Conservation (phyloP, 1,140 invertebrate species). For the Physella acuta region DNA sequence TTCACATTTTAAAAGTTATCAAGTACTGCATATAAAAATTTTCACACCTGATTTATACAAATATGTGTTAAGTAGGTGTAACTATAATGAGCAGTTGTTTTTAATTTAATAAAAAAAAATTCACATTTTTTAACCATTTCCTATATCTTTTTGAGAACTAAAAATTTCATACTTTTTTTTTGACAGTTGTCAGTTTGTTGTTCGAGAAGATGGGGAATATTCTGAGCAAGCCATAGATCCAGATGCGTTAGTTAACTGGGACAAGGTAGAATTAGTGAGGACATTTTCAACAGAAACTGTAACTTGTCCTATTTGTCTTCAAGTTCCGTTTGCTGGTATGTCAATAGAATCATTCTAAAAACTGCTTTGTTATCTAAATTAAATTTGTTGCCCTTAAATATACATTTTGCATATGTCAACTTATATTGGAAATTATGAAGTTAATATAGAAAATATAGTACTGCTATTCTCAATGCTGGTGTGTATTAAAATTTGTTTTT, state of each 20-base stretch:
- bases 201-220: slow-evolving; percentile 78
- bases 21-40: background rate
- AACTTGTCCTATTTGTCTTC: slow-evolving; percentile 89
- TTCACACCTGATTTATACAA: background rate
- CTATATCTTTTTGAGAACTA: background rate
- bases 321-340: slow-evolving; percentile 66
- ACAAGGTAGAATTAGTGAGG: slow-evolving; percentile 82
- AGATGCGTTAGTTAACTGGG: slow-evolving; percentile 88
- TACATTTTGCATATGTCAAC: no score
- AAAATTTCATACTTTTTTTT: slow-evolving; percentile 25
- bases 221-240: slow-evolving; percentile 76
- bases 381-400: no score
- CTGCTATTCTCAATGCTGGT: no score
- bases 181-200: slow-evolving; percentile 92
- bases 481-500: no score
- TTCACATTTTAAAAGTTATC: background rate
- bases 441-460: no score
- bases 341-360: no score
- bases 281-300: slow-evolving; percentile 66
- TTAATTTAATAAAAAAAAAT: background rate
- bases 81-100: background rate
- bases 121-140: background rate
- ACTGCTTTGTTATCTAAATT: no score
- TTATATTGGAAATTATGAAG: no score
- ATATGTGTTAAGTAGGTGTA: background rate